Base-by-base conservation (phyloP, 2,797 vertebrate species). In the Dipus sagitta region DNA sequence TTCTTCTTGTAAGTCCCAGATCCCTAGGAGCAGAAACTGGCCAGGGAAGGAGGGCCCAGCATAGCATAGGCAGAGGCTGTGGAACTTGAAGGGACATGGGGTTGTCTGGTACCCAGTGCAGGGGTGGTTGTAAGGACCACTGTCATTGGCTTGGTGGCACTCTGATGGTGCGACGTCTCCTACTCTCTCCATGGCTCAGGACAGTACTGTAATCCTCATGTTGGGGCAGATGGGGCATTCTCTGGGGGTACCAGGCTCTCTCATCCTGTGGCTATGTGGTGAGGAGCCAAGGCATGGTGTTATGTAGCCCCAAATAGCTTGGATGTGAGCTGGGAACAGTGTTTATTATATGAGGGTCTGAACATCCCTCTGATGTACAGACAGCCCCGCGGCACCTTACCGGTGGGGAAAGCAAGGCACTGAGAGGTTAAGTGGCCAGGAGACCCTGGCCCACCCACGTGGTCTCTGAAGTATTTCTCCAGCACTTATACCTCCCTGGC, bases 301-400 rank as follows among this genome's bases (percentile, higher is more conserved):
- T 58, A 67, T 38, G 87, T 26, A 58, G 58, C 42, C 47, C 67
- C 79, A 62, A 23, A 60, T 1, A 68, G 21, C 23, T 52, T 21
- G 38, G 34, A 10, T 8, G 0, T 12, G 3, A 26, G 3, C 2
- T 32, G 65, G 3, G 17, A 81, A 11, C 32, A 18, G 21, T 4
- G 0, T 26, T 42, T 15, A 5, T 38, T 65, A 9, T 7, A 24
- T 0, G 23, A n/a, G 7, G 17, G 62, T 20, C 58, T 32, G 9
- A 42, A 9, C 34, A 6, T 3, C 6, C 3, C 81, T 81, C 2
- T 15, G 23, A 58, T 24, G 38, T 21, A 52, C 28, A 23, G 10
- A 11, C 0, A 6, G 6, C 2, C 3, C 34, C 3, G 5, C 6
- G 28, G 52, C 71, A 58, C 4, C 64, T 47, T 34, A 23, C 2